Conservation (phyloP, 2,113 vertebrate species). For the Coptodon bakossiorum region DNA sequence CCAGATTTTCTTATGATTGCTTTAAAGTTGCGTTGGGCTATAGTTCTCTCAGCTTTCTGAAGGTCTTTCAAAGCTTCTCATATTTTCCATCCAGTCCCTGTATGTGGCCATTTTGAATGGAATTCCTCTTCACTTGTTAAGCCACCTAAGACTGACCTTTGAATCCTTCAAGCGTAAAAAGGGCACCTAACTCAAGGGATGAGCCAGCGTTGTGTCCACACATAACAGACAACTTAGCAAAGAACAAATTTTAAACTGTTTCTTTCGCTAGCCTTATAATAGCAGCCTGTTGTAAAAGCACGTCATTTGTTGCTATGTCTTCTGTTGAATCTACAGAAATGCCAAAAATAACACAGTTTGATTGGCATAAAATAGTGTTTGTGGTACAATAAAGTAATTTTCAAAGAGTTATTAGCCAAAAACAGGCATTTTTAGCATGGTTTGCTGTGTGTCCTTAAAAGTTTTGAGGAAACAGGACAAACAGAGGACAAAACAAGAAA, state of each 20-base stretch:
- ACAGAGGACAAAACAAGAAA: not conserved
- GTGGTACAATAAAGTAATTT: not conserved
- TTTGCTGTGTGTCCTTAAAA: not conserved
- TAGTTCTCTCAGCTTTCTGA: not conserved
- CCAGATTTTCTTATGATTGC: not conserved
- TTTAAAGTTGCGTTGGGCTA: not conserved
- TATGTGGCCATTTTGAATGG: not conserved
- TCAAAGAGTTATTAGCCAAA: not conserved
- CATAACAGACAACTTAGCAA: not conserved
- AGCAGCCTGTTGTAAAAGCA: not conserved
- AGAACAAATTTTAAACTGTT: accelerated
- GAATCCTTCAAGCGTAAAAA: not conserved
- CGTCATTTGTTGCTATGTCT: accelerated
- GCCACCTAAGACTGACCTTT: not conserved
- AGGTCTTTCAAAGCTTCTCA: not conserved
- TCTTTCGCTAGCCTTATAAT: not conserved
- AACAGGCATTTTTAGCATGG: not conserved
- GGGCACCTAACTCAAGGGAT: not conserved
- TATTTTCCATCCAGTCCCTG: not conserved
- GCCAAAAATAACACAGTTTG: not conserved
- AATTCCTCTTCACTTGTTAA: not conserved
- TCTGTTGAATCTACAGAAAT: not conserved
- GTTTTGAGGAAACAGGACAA: not conserved
- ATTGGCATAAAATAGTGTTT: not conserved
- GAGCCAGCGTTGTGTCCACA: not conserved